Conservation (phyloP, 2,113 vertebrate genomes). For the Laticauda colubrina region DNA sequence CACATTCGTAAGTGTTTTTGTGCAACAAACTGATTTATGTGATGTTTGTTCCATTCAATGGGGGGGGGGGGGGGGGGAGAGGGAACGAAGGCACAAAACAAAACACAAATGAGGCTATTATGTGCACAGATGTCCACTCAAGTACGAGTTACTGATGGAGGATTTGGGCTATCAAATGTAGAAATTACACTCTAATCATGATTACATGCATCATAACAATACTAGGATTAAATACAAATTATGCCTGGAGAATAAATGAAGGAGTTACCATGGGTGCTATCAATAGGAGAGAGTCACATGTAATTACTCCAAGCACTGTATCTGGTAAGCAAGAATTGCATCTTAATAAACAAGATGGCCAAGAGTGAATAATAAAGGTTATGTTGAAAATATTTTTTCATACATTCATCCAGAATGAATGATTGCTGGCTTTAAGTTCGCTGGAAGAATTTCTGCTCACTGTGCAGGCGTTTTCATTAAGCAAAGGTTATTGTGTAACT, state of each 20-base stretch:
- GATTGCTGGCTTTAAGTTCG: constrained; percentile 36
- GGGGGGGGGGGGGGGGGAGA: fast-evolving
- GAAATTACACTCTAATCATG: background rate
- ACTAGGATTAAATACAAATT: background rate
- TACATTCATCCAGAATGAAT: constrained; percentile 16
- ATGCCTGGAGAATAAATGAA: background rate
- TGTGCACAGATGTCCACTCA: background rate
- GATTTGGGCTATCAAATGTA: background rate
- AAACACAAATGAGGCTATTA: background rate
- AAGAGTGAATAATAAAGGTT: background rate
- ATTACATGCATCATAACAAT: background rate
- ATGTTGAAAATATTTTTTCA: constrained; percentile 11
- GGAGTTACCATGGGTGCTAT: background rate
- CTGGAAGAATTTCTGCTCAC: constrained; percentile 36
- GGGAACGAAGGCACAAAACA: background rate
- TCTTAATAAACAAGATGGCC: constrained; percentile 12
- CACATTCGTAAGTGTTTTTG: too few species aligned
- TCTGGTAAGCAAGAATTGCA: constrained; percentile 26
- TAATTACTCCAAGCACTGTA: constrained; percentile 6
- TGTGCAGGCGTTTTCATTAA: constrained; percentile 45
- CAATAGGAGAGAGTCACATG: background rate
- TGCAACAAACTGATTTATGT: too few species aligned
- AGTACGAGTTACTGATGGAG: background rate
- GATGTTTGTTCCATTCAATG: background rate
- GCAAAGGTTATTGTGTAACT: constrained; percentile 31